Evolutionary conservation across 2,797 vertebrate genomes (phyloP), one percentile per base, ranked within the genome.

Genomic region (Trachops cirrhosus): DNA sequence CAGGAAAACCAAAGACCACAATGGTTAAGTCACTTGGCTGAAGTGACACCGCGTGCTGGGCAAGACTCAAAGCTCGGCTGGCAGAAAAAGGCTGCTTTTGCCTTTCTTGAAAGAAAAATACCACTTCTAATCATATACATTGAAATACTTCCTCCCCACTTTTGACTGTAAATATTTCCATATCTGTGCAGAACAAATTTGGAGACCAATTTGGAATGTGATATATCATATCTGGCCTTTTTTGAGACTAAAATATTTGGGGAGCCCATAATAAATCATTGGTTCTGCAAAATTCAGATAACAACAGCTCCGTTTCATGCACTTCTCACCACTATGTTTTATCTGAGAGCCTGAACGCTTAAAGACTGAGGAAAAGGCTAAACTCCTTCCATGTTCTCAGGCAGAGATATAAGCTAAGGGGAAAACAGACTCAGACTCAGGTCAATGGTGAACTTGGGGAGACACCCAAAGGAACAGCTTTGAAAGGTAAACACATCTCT

Each of bases 61-160:
- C 0, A 2, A 74, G 77, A 15, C 41, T 52, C 46, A 73, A 39
- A 82, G 1, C 8, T 70, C 39, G 22, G 7, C 52, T 73, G 39
- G 29, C 24, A 83, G 62, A 64, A 83, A 59, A 62, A 62, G 21
- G 48, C 10, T 93, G 59, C 16, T 83, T 80, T 64, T 48, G 68
- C 16, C 24, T 86, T 91, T 84, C 57, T 74, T 41, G 16, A 37
- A 83, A 88, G 85, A 57, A 92, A 96, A 94, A 85, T 29, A 10
- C 34, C 46, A 26, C 15, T 4, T 7, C 54, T 79, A 15, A 34
- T 48, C 67, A 88, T 71, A 64, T 75, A 52, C 37, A 64, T 0
- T 8, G 78, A 70, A 59, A 64, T 46, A 73, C 24, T 4, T 41
- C 24, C 41, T 44, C 59, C 74, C 44, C 62, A 52, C 9, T 80